A percentile compares a stretch with the other conserved stretches of the same genome.
These are phyloP conservation scores for Hypotaenidia philippensis DNA, from an alignment of 2,797 vertebrate species.

Conservation along the genomic window DNA sequence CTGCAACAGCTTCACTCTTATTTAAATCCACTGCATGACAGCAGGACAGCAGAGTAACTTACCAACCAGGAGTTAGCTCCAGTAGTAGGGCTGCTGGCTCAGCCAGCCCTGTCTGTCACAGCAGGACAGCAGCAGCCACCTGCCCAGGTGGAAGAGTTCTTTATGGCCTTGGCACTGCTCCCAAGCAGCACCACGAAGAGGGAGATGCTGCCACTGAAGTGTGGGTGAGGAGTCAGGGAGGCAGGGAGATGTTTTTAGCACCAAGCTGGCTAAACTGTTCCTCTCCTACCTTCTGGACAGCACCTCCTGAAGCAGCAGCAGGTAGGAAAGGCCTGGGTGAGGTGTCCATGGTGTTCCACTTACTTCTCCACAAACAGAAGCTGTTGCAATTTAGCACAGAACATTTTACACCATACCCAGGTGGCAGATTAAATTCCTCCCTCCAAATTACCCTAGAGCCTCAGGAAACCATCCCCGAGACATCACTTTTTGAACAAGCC, in stretches of 20 bases:
- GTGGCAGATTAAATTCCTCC: neutral
- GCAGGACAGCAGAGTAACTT: neutral
- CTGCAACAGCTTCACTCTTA: neutral
- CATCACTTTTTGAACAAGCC: neutral
- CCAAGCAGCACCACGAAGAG: neutral
- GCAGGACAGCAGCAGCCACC: neutral
- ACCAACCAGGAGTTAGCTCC: neutral
- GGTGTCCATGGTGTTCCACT: neutral
- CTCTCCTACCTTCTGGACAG: neutral
- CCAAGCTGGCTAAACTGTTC: neutral
- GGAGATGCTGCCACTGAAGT: neutral
- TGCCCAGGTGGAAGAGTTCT: neutral
- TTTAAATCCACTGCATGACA: neutral
- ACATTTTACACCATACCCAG: neutral
- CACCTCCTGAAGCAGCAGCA: neutral
- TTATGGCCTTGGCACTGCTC: neutral
- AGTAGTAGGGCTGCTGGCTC: neutral
- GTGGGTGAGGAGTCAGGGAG: neutral
- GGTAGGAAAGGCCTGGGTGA: accelerated
- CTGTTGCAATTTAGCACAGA: neutral
- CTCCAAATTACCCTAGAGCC: neutral
- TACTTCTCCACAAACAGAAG: neutral
- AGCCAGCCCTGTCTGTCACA: neutral
- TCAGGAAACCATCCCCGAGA: slow-evolving; percentile 1
- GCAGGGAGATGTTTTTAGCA: neutral